Evolutionary conservation across 2,113 vertebrate genomes (phyloP), one percentile per base, ranked within the genome.

Genomic region (Cottus gobio): DNA sequence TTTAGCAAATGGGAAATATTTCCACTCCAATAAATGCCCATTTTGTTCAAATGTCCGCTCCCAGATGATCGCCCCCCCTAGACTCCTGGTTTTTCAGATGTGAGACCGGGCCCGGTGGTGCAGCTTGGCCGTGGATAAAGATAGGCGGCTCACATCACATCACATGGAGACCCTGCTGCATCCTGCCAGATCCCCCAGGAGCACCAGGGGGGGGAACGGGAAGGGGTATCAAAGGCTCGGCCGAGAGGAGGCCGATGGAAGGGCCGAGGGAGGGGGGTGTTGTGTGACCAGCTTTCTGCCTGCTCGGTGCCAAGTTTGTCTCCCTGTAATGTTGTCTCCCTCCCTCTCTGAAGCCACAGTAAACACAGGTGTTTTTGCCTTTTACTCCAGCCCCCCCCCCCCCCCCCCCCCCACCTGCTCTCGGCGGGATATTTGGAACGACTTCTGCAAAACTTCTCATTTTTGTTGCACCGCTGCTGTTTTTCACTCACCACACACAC

Each of bases 321-420:
- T 77, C 42, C 69, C 74, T 84, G 63, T 76, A 30, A 28, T 48
- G 73, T 80, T 74, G 70, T 39, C 54, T 66, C 52, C 57, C 50
- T 0, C 42, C 9, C 58, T 34, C 77, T 60, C 75, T 79, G 74
- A 88, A 88, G 76, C 79, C 16, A 48, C 76, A 26, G 77, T 74
- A 85, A 90, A 92, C 85, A 85, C 86, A 89, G 90, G 87, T 87
- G 79, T 61, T 77, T 64, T 13, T 68, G 65, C 50, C 56, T 79
- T 42, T 63, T 65, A 39, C 82, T 79, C 67, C 50, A 18, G 76
- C 36, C 56, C 70, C 58, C 0, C 1, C 36, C 39, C 39, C 8
- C 57, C 62, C 65, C 58, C 0, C 36, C 36, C n/a, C n/a, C n/a
- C n/a, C n/a, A n/a, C n/a, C 4, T 5, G 15, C 58, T 64, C 79